These are phyloP conservation scores for Sarcoramphus papa DNA, from an alignment of 2,797 vertebrate genomes.

Conservation along the genomic window DNA sequence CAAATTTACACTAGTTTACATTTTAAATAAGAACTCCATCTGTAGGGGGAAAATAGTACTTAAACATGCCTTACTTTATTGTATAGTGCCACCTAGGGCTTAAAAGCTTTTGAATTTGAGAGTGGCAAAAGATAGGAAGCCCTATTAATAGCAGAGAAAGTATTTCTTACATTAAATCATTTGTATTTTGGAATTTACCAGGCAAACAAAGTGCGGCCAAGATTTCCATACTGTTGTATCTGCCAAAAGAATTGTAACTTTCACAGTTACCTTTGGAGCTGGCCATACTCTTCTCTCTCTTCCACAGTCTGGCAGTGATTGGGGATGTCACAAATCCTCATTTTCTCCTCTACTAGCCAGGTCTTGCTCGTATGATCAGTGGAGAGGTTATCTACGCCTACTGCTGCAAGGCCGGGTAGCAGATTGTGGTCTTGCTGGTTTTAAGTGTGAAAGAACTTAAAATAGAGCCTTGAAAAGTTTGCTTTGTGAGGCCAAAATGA, in stretches of 20 bases:
- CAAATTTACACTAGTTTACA: background rate
- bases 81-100: conserved; percentile 56
- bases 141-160: background rate
- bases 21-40: background rate
- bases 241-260: background rate
- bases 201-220: background rate
- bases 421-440: background rate
- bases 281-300: background rate
- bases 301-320: background rate
- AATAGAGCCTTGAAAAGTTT: background rate
- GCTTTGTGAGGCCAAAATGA: background rate
- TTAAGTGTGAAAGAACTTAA: background rate
- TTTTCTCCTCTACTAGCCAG: background rate
- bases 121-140: background rate
- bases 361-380: background rate
- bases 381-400: background rate
- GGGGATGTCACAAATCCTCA: background rate
- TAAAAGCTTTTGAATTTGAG: background rate
- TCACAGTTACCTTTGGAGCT: background rate
- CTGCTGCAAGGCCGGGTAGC: background rate
- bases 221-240: background rate
- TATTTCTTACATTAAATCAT: background rate
- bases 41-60: background rate
- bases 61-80: background rate
- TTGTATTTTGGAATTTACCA: background rate